Evolutionary conservation across 2,113 vertebrate species (phyloP), one percentile per base, ranked within the genome.

Genomic region (Athene noctua): DNA sequence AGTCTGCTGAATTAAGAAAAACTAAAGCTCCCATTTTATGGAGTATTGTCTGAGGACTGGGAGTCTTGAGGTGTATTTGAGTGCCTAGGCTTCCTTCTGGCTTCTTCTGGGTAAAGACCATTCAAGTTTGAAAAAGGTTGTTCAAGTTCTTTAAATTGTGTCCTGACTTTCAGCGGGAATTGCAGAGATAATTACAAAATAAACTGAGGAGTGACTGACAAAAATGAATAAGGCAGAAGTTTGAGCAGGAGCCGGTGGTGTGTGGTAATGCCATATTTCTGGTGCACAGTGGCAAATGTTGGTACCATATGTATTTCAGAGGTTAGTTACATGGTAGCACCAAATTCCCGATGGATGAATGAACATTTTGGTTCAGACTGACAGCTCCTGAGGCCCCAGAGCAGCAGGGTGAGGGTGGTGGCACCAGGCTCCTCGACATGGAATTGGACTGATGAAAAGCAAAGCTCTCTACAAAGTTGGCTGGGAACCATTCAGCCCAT

Each of bases 281-380:
- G 67, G 46, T 44, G 40, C n/a, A 6, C 1, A 0, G 63, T 30
- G 62, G 46, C 51, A 80, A 62, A 1, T 0, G 0, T 27, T 55
- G 67, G 46, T 30, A 11, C 51, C 62, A 17, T 0, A 0, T 13
- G 14, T 29, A 4, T 62, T 82, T 68, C 49, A 62, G 81, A 58
- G 62, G 30, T 23, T 78, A 19, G 11, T 47, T 36, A 19, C 5
- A 0, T 11, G 42, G 8, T 40, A 16, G 12, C 78, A 75, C 63
- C 79, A 22, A 12, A 66, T 62, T 83, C 42, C 62, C 3, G 1
- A 3, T 27, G 85, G 46, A 22, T 77, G 72, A 19, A 11, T 71
- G 73, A 62, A 17, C 1, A 4, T 47, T 49, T 74, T 13, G 19
- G 30, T 73, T 73, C 88, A 46, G 40, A 38, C 12, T 58, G 65